Evolutionary conservation across 2,888 invertebrate genomes (phyloP), one percentile per base, ranked within the genome.

Genomic region (Idaea dimidiata): DNA sequence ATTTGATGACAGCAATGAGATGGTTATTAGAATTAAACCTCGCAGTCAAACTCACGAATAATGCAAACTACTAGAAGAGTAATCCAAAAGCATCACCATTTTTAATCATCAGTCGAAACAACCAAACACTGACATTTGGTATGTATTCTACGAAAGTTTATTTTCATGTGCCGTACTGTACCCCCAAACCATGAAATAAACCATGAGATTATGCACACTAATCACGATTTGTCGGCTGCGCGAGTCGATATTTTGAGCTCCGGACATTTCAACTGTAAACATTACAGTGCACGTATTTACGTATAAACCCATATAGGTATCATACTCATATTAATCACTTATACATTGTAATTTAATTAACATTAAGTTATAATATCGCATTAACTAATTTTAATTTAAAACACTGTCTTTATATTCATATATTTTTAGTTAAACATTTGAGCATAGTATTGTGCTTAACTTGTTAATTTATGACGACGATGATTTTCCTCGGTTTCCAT

Each of bases 361-460:
- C 43, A 8, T 43, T 43, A 43, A 43, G 8, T 5, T 43, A 10
- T 43, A 43, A 43, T 43, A 43, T 43, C 43, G 24, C 5, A 43
- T 8, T 43, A 33, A 24, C 53, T 59, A 56, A 17, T 6, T 43
- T 43, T 59, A 43, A 17, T 43, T 43, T 43, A 43, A 43, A 43
- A 43, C 43, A 43, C 10, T 43, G 43, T 24, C n/a, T 43, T 43
- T 14, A 43, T 43, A 55, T 59, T 58, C 55, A 56, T 56, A 67
- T 59, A 65, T 33, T 58, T 59, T 32, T 53, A 43, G 43, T 14
- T 43, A 43, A 43, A 43, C 43, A 43, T 43, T 43, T 43, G 43
- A 43, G 43, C 43, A 24, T 17, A 17, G 10, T 17, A 24, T 16
- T 16, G 16, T 17, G 24, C 57, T 16, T 24, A 17, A 57, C 17